Percentiles rank a stretch among this genome's conserved stretches.
These are phyloP conservation scores for Motacilla tschutschensis DNA, from an alignment of 2,113 vertebrate genomes.

Conservation along the genomic window DNA sequence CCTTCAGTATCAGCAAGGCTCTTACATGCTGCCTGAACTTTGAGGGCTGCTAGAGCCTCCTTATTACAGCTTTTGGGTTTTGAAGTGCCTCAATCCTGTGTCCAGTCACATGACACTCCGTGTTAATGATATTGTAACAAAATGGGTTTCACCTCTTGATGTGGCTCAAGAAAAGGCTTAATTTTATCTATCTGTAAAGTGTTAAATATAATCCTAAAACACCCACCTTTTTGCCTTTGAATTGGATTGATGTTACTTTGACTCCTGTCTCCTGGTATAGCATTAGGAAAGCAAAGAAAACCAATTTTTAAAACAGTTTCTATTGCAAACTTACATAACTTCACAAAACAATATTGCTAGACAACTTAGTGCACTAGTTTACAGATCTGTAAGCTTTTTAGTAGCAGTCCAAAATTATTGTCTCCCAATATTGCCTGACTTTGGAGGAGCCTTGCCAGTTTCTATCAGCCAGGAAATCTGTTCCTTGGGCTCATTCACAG, in stretches of 20 bases:
- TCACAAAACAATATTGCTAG: neutral
- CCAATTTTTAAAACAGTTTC: neutral
- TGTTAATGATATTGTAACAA: neutral
- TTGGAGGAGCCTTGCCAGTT: constrained; percentile 8
- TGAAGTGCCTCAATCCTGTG: neutral
- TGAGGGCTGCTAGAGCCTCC: neutral
- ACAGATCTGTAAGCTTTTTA: neutral
- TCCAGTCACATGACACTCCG: neutral
- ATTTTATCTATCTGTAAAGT: neutral
- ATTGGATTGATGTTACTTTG: neutral
- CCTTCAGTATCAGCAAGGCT: neutral
- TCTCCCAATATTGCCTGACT: neutral
- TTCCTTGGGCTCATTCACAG: constrained; percentile 36
- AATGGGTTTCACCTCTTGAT: neutral
- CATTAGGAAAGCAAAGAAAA: neutral
- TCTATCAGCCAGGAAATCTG: constrained; percentile 38
- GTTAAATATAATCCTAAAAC: neutral
- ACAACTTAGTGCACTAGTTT: neutral
- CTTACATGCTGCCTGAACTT: neutral
- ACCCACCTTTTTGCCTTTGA: neutral
- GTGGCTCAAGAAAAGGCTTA: neutral
- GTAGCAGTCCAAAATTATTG: constrained; percentile 5
- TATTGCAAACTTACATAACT: neutral
- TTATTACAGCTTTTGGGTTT: neutral
- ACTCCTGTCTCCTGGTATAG: neutral